phyloP scores from a whole-genome alignment of 2,113 vertebrate species.

The Phasianus colchicus region DNA sequence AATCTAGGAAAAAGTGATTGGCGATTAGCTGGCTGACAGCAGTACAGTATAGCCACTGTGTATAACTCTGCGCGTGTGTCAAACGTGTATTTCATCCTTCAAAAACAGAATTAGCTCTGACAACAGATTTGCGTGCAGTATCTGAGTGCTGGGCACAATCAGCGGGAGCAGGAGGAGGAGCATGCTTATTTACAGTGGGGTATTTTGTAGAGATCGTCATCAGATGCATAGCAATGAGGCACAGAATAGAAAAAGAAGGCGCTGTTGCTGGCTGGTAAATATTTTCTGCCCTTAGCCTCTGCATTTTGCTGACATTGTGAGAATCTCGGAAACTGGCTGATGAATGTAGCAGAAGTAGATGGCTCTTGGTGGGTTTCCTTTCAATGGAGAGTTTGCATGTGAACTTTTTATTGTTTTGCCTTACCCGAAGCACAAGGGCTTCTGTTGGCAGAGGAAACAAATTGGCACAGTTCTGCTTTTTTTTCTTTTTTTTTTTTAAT shows the following conservation, averaged over 20 bases:
- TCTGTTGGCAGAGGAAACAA: conserved; percentile 74
- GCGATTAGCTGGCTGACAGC: conserved; percentile 39
- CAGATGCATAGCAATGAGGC: neutral
- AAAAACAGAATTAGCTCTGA: neutral
- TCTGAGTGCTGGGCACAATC: neutral
- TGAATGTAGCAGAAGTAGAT: conserved; percentile 9
- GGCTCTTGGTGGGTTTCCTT: conserved; percentile 60
- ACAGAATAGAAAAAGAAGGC: neutral
- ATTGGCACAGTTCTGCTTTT: conserved; percentile 70
- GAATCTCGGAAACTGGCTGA: conserved; percentile 50
- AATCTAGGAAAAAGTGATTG: conserved; percentile 55
- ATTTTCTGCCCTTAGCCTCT: conserved; percentile 21
- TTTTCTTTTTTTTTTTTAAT: conserved; percentile 70
- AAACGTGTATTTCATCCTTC: neutral
- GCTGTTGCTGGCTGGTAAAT: conserved; percentile 3
- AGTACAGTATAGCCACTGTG: conserved; percentile 17
- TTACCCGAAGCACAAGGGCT: conserved; percentile 73
- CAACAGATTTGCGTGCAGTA: neutral
- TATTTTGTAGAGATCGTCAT: neutral
- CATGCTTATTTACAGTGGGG: neutral
- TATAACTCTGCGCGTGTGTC: neutral
- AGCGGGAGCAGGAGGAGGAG: neutral
- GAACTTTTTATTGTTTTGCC: conserved; percentile 75
- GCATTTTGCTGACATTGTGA: conserved; percentile 67
- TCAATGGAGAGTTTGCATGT: conserved; percentile 76